These are phyloP conservation scores for Vulpes lagopus DNA, from an alignment of 2,113 vertebrate species.

Conservation along the genomic window DNA sequence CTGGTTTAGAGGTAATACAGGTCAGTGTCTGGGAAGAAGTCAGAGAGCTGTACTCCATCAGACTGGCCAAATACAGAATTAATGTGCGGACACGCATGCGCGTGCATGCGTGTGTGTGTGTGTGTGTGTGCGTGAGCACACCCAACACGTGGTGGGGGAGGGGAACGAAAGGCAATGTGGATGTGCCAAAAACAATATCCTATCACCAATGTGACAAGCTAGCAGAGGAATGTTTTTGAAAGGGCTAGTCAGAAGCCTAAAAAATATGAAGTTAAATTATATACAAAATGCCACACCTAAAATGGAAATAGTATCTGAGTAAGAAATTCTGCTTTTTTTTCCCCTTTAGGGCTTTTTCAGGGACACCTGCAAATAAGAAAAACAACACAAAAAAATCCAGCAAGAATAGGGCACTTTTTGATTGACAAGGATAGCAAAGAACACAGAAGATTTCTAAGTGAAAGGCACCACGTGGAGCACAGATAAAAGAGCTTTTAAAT, in stretches of 20 bases:
- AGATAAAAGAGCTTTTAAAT: constrained; percentile 78
- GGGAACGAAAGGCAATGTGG: constrained; percentile 52
- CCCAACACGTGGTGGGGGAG: background rate
- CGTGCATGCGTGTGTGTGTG: background rate
- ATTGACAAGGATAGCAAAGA: constrained; percentile 78
- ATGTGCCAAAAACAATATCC: constrained; percentile 73
- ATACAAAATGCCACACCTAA: constrained; percentile 37
- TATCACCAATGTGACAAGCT: constrained; percentile 72
- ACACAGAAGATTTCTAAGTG: constrained; percentile 83
- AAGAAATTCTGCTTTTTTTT: constrained; percentile 69
- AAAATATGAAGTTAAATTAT: constrained; percentile 27
- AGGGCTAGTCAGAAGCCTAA: constrained; percentile 72
- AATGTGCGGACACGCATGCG: background rate
- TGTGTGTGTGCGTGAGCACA: background rate
- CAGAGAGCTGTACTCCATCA: constrained; percentile 57
- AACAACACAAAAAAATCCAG: constrained; percentile 26
- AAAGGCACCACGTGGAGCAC: constrained; percentile 83
- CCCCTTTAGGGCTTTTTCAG: constrained; percentile 68
- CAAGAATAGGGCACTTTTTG: constrained; percentile 78
- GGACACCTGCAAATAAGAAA: constrained; percentile 81
- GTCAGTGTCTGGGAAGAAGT: constrained; percentile 51
- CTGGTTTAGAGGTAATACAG: constrained; percentile 57
- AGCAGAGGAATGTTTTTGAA: constrained; percentile 74
- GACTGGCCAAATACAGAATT: constrained; percentile 41
- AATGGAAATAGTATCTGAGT: constrained; percentile 40